Conservation (phyloP, 1,140 invertebrate species). For the Sinonovacula constricta region DNA sequence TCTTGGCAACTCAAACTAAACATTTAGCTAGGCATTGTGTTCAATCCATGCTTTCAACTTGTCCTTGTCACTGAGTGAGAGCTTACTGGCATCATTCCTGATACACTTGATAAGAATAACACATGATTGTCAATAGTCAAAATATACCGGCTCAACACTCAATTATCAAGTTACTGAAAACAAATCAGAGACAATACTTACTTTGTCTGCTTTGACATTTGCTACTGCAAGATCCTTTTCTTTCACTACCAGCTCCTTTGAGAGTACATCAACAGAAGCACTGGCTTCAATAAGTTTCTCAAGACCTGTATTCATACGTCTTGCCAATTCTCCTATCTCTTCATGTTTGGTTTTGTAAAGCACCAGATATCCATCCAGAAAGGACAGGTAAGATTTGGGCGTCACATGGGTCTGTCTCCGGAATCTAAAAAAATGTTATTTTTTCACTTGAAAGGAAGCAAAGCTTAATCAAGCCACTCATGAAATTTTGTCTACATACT, state of each 20-base stretch:
- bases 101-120: too few species aligned
- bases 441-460: too few species aligned
- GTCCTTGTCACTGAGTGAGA: too few species aligned
- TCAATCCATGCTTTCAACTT: too few species aligned
- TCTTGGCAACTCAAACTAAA: too few species aligned
- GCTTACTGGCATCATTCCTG: too few species aligned
- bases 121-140: too few species aligned
- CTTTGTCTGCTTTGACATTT: constrained; percentile 91
- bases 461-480: too few species aligned
- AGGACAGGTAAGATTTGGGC: constrained; percentile 98
- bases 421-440: constrained; percentile 84
- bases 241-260: constrained; percentile 95
- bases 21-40: too few species aligned
- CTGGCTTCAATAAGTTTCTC: constrained; percentile 96
- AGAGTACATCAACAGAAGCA: constrained; percentile 92
- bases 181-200: not conserved
- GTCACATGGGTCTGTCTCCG: constrained; percentile 96
- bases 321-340: constrained; percentile 91
- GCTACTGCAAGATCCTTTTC: constrained; percentile 94
- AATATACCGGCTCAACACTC: too few species aligned
- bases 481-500: too few species aligned
- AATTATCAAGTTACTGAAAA: too few species aligned
- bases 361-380: constrained; percentile 95
- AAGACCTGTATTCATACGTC: constrained; percentile 93
- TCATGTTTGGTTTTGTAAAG: constrained; percentile 93